Percentiles rank a stretch among this genome's conserved stretches.
phyloP scores from a whole-genome alignment of 1,140 invertebrate species.

The Tetragonula clypearis region DNA sequence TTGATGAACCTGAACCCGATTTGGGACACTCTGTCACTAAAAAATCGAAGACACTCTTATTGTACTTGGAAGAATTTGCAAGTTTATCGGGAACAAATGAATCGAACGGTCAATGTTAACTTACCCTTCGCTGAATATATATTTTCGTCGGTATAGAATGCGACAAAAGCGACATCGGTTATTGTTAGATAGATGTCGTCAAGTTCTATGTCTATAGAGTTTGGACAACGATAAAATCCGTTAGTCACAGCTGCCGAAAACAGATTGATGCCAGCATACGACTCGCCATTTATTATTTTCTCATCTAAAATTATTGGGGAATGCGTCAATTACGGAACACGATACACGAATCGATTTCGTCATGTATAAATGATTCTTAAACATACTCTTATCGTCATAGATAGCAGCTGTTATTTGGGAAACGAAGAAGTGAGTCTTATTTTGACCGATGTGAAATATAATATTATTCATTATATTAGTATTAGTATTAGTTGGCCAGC shows the following conservation, averaged over 20 bases:
- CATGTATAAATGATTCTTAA: not conserved
- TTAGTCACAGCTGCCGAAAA: not conserved
- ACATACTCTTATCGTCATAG: not conserved
- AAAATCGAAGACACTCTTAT: not conserved
- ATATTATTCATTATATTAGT: not conserved
- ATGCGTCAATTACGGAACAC: not conserved
- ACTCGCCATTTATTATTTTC: not conserved
- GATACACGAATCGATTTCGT: not conserved
- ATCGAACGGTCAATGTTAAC: not conserved
- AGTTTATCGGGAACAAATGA: not conserved
- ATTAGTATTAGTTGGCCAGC: not conserved
- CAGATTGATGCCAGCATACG: rapidly evolving
- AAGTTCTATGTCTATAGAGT: rapidly evolving
- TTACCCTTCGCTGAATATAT: not conserved
- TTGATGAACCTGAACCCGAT: too few species aligned
- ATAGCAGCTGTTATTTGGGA: not conserved
- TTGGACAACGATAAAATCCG: not conserved
- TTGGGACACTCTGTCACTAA: not conserved
- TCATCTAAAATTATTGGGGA: not conserved
- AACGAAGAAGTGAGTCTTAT: not conserved
- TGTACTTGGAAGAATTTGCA: not conserved
- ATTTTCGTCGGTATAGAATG: not conserved
- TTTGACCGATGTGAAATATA: not conserved
- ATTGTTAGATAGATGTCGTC: not conserved
- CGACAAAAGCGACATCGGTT: not conserved